Percentiles rank a stretch among this genome's conserved stretches.
Evolutionary conservation across 2,113 vertebrate species (phyloP).

Genomic region (Mobula birostris): DNA sequence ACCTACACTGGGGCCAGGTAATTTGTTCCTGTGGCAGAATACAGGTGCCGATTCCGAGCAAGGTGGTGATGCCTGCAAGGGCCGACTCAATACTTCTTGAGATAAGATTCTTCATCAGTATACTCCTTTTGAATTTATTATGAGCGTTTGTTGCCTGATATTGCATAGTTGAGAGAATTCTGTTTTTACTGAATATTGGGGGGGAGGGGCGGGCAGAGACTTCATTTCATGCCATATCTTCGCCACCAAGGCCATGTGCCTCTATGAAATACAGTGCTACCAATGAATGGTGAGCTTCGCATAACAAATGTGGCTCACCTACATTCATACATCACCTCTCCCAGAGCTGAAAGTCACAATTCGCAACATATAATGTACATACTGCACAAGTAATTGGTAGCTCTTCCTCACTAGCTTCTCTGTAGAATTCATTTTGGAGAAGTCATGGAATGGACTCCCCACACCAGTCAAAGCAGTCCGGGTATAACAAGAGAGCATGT

Average conservation of each 20-base stretch:
- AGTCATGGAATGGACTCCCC: not conserved
- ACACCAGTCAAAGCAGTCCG: not conserved
- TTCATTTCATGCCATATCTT: not conserved
- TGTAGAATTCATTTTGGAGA: not conserved
- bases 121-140: not conserved
- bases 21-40: too few species aligned
- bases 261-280: not conserved
- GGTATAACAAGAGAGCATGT: too few species aligned
- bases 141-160: too few species aligned
- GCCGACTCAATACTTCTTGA: not conserved
- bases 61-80: too few species aligned
- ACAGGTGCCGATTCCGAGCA: too few species aligned
- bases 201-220: too few species aligned
- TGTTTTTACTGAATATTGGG: not conserved
- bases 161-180: not conserved
- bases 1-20: too few species aligned
- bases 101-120: not conserved
- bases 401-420: not conserved
- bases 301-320: not conserved
- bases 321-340: not conserved
- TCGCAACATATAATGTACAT: not conserved
- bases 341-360: not conserved
- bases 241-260: not conserved
- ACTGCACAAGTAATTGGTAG: too few species aligned
- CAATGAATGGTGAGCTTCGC: not conserved